Evolutionary conservation across 2,888 invertebrate genomes (phyloP).

Genomic region (Spodoptera littoralis): DNA sequence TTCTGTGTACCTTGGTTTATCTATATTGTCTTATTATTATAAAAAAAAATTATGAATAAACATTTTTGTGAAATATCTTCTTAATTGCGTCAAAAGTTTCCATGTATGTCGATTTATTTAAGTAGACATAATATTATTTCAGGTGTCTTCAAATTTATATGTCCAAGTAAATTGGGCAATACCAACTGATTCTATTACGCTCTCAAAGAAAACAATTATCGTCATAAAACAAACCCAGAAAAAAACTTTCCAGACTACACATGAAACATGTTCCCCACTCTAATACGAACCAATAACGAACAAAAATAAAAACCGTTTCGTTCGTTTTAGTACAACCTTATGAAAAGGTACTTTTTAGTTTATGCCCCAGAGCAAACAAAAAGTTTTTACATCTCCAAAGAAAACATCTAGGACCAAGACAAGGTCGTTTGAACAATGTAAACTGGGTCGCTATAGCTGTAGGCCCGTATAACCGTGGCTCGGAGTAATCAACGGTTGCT

Average conservation of each 20-base stretch:
- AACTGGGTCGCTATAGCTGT: conserved; percentile 52
- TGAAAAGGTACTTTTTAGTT: conserved; percentile 10
- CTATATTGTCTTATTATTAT: too few species aligned
- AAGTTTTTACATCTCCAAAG: conserved; percentile 35
- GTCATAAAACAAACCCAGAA: too few species aligned
- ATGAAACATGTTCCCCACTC: neutral
- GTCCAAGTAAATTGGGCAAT: too few species aligned
- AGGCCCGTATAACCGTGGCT: conserved; percentile 23
- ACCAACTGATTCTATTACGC: too few species aligned
- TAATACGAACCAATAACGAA: neutral
- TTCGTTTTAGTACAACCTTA: neutral
- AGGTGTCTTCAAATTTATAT: too few species aligned
- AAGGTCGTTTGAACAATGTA: conserved; percentile 42
- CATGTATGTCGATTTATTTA: too few species aligned
- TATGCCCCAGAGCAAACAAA: conserved; percentile 19
- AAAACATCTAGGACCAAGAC: conserved; percentile 24
- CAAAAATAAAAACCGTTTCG: conserved; percentile 1
- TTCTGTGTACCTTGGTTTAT: too few species aligned
- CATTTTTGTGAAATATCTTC: too few species aligned
- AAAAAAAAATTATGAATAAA: too few species aligned
- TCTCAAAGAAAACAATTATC: too few species aligned
- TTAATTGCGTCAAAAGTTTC: too few species aligned
- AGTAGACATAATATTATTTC: too few species aligned
- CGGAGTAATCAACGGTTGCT: conserved; percentile 50
- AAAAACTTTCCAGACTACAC: neutral